Base-by-base conservation (phyloP, 2,113 vertebrate genomes). In the Uropsilus gracilis region DNA sequence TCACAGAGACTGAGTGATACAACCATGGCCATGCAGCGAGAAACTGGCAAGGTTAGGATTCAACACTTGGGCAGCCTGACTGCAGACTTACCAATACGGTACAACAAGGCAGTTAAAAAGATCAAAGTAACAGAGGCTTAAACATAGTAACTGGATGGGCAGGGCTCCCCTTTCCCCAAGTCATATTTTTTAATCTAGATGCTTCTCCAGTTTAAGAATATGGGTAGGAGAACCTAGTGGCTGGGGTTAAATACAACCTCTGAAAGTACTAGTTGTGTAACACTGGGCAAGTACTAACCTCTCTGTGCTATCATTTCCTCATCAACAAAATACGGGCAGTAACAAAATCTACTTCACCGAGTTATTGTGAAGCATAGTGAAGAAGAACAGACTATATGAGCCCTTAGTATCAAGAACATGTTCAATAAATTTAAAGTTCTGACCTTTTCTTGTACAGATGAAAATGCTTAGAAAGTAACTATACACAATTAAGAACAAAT, bases 391-490 rank as follows among this genome's bases (percentile, higher is more conserved):
- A 26, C 59, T 28, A 63, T 53, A 77, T 75, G 81, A 81, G 30
- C 2, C 2, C 18, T 83, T 46, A 69, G n/a, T 73, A 17, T 61
- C 14, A 53, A 11, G 42, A 42, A 82, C 17, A 66, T 28, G 28
- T 5, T 94, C 32, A 63, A 5, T 17, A 75, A 72, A 6, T 80
- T 20, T 61, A 30, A 34, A 20, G 69, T 17, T 39, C 30, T 17
- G 28, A 73, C 26, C 30, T 81, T 71, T 48, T 39, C 91, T 86
- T 0, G 80, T 94, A 82, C 82, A 93, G 37, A 86, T 77, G 68
- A 76, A 85, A 95, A 88, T 61, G 8, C 69, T 81, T 87, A 85
- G 48, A 76, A 83, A 87, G 72, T 94, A 76, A 82, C 22, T 77
- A 61, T 13, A 39, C 72, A 61, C 16, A 39, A 94, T 76, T 64